Base-by-base conservation (phyloP, 2,888 invertebrate genomes). In the Anthrax anthrax region DNA sequence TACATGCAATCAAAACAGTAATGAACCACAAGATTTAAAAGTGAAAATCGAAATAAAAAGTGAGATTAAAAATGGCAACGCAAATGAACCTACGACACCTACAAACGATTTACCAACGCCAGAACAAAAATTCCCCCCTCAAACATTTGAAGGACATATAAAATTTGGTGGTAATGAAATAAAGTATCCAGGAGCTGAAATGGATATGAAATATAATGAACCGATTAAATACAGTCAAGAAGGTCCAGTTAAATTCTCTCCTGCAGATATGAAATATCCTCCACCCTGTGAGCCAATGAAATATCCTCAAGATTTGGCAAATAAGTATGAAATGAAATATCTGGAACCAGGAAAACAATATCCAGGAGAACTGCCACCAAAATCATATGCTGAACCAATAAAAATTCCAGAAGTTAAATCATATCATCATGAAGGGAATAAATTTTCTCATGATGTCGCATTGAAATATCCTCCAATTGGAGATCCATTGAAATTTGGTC, bases 11-110 rank as follows among this genome's bases (percentile, higher is more conserved):
- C 65, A 68, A 49, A 69, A 64, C 42, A 65, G 66, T 51, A 75
- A 70, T 61, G 81, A 82, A 57, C 81, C 81, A 9, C 81, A 82
- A 58, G 81, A 82, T 62, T 67, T 81, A 46, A 82, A 82, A 60
- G 79, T 82, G 32, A 82, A 81, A 58, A 79, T 81, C 57, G 82
- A 81, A 63, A 72, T 77, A 44, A 70, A 70, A 50, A 71, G 68
- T 46, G 67, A 66, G 51, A 60, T 65, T 32, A 59, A 46, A 12
- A 19, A n/a, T 36, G n/a, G 6, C 13, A 32, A 32, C 12, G 57
- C 58, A 39, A 51, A 4, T 36, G 71, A 72, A 32, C 72, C 72
- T 36, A 40, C 14, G 34, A 40, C 39, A 45, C 6, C 44, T 67
- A 69, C 52, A 16, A 34, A 12, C 13, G 70, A 72, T 67, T 71